Percentiles rank a stretch among this genome's conserved stretches.
Evolutionary conservation across 2,888 invertebrate genomes (phyloP).

Genomic region (Heteropelma amictum): DNA sequence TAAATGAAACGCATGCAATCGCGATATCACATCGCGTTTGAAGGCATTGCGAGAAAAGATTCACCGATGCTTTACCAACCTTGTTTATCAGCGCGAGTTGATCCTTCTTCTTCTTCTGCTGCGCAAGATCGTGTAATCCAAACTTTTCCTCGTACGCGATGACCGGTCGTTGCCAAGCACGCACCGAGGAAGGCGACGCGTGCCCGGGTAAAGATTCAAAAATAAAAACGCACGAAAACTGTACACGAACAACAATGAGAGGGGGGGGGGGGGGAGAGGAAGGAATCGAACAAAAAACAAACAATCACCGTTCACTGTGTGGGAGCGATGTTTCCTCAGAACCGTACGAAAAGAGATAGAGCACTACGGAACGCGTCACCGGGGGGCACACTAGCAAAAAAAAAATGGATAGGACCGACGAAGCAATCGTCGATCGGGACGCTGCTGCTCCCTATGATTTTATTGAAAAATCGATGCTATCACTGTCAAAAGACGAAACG

Average conservation of each 20-base stretch:
- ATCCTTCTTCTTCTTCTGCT: no score
- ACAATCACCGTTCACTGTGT: conserved; percentile 39
- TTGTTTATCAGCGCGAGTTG: conserved; percentile 30
- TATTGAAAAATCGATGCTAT: no score
- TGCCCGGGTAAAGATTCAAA: conserved; percentile 15
- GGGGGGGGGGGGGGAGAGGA: neutral
- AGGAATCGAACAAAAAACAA: neutral
- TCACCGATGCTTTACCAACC: conserved; percentile 31
- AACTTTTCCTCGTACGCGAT: conserved; percentile 38
- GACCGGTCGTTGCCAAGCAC: conserved; percentile 7
- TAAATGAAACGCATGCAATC: no score
- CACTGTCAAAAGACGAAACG: neutral
- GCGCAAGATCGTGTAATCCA: conserved; percentile 57
- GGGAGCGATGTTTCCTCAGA: no score
- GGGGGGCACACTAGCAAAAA: no score
- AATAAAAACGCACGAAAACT: no score
- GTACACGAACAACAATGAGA: neutral
- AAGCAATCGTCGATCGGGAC: no score
- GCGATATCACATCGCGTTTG: neutral
- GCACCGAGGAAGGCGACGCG: no score
- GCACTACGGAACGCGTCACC: conserved; percentile 25
- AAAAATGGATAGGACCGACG: neutral
- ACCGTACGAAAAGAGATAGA: no score
- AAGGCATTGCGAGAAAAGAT: neutral
- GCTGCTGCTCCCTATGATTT: no score